phyloP scores from a whole-genome alignment of 1,140 invertebrate species.

The Lordiphosa stackelbergi region DNA sequence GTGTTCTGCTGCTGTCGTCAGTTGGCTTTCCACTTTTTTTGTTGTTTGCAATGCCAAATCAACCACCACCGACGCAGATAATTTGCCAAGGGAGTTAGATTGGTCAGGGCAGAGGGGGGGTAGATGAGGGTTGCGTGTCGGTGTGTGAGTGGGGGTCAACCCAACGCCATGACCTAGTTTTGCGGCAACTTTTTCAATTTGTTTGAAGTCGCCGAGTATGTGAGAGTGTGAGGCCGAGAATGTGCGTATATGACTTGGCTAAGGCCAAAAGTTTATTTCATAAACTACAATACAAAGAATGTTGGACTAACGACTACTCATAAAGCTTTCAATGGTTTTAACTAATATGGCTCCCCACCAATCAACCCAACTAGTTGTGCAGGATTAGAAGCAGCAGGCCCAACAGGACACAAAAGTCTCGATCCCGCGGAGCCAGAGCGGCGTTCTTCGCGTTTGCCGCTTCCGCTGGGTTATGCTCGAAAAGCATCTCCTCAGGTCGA shows the following conservation, averaged over 20 bases:
- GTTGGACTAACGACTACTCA: conserved; percentile 52
- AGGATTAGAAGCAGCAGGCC: conserved; percentile 31
- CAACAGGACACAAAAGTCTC: conserved; percentile 27
- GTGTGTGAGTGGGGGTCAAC: conserved; percentile 22
- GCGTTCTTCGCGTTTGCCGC: conserved; percentile 10
- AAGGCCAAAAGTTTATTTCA: conserved; percentile 58
- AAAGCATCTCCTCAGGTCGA: conserved; percentile 40
- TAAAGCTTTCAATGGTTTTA: conserved; percentile 60
- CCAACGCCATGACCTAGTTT: conserved; percentile 67
- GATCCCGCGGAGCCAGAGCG: conserved; percentile 14
- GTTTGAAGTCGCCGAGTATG: conserved; percentile 2
- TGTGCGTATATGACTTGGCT: conserved; percentile 22
- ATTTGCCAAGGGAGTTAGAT: conserved; percentile 58
- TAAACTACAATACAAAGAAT: conserved; percentile 60
- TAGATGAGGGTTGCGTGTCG: conserved; percentile 5
- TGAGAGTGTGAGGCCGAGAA: conserved; percentile 16
- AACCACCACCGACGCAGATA: conserved; percentile 68
- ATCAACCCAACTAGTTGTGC: conserved; percentile 5
- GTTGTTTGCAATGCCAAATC: conserved; percentile 62
- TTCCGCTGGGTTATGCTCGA: conserved; percentile 7
- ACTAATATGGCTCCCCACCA: conserved; percentile 24
- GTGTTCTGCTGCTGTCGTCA: conserved; percentile 45
- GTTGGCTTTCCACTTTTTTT: conserved; percentile 40
- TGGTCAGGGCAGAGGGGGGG: conserved; percentile 5
- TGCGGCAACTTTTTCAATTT: conserved; percentile 67